These are phyloP conservation scores for Trypoxylon attenuatum DNA, from an alignment of 2,888 invertebrate species.

Conservation along the genomic window DNA sequence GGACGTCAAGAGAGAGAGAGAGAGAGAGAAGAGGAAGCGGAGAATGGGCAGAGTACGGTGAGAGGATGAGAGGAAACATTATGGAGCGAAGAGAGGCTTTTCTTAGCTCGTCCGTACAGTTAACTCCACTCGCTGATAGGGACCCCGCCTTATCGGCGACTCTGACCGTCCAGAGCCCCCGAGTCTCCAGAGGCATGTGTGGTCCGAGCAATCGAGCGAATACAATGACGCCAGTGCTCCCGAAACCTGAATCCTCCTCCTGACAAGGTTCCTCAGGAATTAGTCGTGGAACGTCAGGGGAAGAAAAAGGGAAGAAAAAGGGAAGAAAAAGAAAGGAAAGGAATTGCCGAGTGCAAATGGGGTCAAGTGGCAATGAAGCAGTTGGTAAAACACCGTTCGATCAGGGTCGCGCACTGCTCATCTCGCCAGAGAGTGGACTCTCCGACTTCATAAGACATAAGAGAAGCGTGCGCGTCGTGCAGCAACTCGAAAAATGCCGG, in stretches of 20 bases:
- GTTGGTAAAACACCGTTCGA: conserved; percentile 9
- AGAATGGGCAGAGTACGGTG: no score
- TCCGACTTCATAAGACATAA: no score
- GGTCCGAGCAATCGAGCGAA: conserved; percentile 25
- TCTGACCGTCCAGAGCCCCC: conserved; percentile 21
- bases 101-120: conserved; percentile 29
- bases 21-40: neutral
- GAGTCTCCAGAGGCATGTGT: conserved; percentile 7
- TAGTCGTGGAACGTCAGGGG: no score
- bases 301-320: no score
- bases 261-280: neutral
- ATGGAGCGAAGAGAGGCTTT: conserved; percentile 24
- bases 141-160: conserved; percentile 30
- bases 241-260: neutral
- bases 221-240: conserved; percentile 4
- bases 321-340: no score
- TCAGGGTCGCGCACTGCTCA: conserved; percentile 26
- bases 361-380: conserved; percentile 10
- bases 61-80: conserved; percentile 21
- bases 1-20: no score
- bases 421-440: no score
- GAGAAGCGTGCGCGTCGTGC: no score
- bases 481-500: conserved; percentile 23
- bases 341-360: no score
- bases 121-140: conserved; percentile 49